These are phyloP conservation scores for Syrista parreyssii DNA, from an alignment of 2,888 invertebrate genomes.

Conservation along the genomic window DNA sequence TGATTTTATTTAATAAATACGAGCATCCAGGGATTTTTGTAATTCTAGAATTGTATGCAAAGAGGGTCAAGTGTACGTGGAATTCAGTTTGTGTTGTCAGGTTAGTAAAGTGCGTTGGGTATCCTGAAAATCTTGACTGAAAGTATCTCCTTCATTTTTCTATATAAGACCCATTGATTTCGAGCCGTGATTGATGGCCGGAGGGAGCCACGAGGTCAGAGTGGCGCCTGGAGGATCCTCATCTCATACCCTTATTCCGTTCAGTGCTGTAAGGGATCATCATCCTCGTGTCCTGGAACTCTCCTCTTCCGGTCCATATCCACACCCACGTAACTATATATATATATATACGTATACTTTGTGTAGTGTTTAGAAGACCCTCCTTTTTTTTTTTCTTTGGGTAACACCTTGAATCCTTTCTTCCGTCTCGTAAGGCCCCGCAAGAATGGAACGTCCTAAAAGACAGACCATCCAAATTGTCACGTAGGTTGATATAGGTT, in stretches of 20 bases:
- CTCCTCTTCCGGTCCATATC: background rate
- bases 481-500: conserved; percentile 14
- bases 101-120: background rate
- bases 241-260: conserved; percentile 6
- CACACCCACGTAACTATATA: background rate
- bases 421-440: background rate
- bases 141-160: background rate
- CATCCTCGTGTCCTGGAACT: background rate
- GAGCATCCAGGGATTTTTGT: conserved; percentile 11
- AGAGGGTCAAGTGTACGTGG: background rate
- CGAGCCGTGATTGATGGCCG: conserved; percentile 44
- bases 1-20: conserved; percentile 15
- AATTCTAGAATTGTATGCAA: conserved; percentile 22
- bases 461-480: conserved; percentile 18
- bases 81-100: background rate
- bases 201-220: conserved; percentile 45
- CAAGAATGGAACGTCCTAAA: background rate
- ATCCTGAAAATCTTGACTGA: background rate
- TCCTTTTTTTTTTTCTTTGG: background rate
- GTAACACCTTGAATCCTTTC: background rate
- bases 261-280: background rate
- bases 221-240: conserved; percentile 40
- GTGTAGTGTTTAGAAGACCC: background rate
- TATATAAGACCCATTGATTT: conserved; percentile 40
- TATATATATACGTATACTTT: background rate